Base-by-base conservation (phyloP, 53 echinoderm and acorn worm species). In the Temnopleurus reevesii region DNA sequence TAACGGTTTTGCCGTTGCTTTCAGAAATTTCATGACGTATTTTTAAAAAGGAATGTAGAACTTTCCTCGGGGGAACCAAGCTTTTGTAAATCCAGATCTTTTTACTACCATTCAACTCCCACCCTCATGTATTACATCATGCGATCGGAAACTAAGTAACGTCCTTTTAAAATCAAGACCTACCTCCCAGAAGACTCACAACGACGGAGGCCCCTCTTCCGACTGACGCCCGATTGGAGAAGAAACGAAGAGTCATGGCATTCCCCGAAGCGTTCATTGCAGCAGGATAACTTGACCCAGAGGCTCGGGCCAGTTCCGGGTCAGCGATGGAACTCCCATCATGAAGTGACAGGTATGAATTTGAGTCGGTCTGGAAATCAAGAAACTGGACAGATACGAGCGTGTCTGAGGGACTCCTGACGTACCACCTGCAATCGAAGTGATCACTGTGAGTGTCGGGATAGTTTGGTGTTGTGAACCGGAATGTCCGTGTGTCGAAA, bases 401-500 rank as follows among this genome's bases (percentile, higher is more conserved):
- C 23, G 88, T 87, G 53, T 87, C 88, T 2, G 88, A 87, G 18
- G 88, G 88, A 66, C 88, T 71, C 47, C 7, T 27, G 53, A 66
- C 51, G 53, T 53, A 87, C 88, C 88, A 87, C 6, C 88, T 46
- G 71, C 88, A 87, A 23, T 87, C 88, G 13, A 66, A 87, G 53
- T 87, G 71, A 19, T 53, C 71, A 3, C 53, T 71, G 12, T 30
- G 4, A 8, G 88, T 87, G 46, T 44, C 34, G 4, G 88, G 88
- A 35, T 66, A 87, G 71, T 87, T 54, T 10, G 88, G 88, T 17
- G 88, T 87, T 2, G 76, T 66, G 71, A 71, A 87, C 3, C 30
- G 49, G 53, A 87, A 87, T n/a, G 28, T 66, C 17, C 88, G 88
- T 3, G 29, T 64, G 9, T 45, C 65, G n/a, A 87, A 87, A 26